Base-by-base conservation (phyloP, 2,113 vertebrate genomes). In the Epinephelus lanceolatus region DNA sequence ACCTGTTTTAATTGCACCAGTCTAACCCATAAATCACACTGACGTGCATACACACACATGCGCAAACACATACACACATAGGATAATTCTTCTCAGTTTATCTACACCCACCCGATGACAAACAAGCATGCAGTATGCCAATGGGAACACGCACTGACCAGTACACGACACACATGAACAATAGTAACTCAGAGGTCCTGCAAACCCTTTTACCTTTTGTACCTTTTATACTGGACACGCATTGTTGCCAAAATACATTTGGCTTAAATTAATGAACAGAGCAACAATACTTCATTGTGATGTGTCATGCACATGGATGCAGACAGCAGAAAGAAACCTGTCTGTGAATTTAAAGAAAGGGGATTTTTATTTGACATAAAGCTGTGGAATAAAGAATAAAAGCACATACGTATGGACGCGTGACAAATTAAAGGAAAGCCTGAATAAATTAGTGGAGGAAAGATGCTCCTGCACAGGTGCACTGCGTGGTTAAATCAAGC, bases 11-110 rank as follows among this genome's bases (percentile, higher is more conserved):
- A 90, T 88, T 87, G 62, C 77, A 73, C 52, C 18, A 47, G 73
- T 88, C 67, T 19, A 82, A 84, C 60, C 62, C 81, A 92, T 90
- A 87, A 90, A 86, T 90, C 89, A 89, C 59, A 60, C 5, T 70
- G 59, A 70, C 1, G 1, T 55, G 49, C 27, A 42, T 23, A 78
- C 55, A 78, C 55, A 78, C 60, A 33, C 12, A 40, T 65, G 62
- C 51, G 53, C 12, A 60, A n/a, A 42, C 30, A 56, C 18, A 52
- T 45, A 21, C 49, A 62, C 33, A 61, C 23, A 59, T 23, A 60
- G n/a, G 59, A 61, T 71, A 42, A 87, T 88, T 88, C 56, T 66
- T 79, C 71, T 79, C 23, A 47, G 47, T 85, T 87, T 85, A 89
- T 90, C 77, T 72, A 17, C 71, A 79, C 11, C 21, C 45, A 40